Percentiles rank a stretch among this genome's conserved stretches.
Evolutionary conservation across 2,797 vertebrate species (phyloP).

Genomic region (Stomatorhinus walkeri): DNA sequence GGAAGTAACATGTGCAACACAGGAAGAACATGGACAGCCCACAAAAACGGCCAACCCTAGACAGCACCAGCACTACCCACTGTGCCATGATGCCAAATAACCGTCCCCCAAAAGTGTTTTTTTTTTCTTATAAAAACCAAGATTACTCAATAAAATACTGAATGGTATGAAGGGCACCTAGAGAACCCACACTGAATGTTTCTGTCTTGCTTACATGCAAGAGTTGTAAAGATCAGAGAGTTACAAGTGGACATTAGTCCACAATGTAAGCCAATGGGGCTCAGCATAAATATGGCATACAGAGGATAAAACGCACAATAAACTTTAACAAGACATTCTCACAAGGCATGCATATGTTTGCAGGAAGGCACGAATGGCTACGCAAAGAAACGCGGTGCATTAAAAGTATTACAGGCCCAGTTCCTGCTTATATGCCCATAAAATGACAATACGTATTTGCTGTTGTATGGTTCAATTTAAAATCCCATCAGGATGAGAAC

Average conservation of each 20-base stretch:
- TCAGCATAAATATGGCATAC: conserved; percentile 3
- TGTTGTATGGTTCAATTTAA: conserved; percentile 11
- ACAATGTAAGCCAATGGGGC: not conserved
- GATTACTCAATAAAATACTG: not conserved
- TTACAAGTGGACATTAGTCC: not conserved
- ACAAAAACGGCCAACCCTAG: not conserved
- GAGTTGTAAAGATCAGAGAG: not conserved
- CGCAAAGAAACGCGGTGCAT: not conserved
- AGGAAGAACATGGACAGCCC: not conserved
- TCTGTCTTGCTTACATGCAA: not conserved
- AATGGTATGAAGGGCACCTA: conserved; percentile 1
- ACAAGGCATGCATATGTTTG: not conserved
- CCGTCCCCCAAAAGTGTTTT: not conserved
- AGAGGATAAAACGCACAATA: not conserved
- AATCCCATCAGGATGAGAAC: conserved; percentile 8
- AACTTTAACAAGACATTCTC: conserved; percentile 4
- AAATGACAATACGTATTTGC: conserved; percentile 2
- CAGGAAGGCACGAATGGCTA: not conserved
- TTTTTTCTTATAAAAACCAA: not conserved
- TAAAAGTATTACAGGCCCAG: not conserved
- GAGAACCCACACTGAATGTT: conserved; percentile 10
- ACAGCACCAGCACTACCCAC: not conserved
- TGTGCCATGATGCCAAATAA: not conserved
- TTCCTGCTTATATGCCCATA: not conserved
- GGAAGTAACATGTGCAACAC: not conserved